Conservation (phyloP, 2,113 vertebrate species). For the Odocoileus hemionus region DNA sequence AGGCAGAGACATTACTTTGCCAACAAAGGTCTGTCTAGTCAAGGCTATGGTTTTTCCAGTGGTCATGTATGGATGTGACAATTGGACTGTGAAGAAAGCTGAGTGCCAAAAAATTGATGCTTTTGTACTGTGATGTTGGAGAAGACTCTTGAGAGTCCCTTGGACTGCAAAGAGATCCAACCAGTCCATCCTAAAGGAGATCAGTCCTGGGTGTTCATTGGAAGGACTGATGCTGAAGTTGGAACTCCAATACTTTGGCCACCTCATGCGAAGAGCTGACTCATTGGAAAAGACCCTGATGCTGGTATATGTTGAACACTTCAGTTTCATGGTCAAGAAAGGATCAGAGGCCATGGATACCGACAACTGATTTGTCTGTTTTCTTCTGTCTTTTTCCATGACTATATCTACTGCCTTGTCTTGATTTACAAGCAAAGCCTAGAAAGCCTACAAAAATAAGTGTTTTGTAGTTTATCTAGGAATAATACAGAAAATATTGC, state of each 20-base stretch:
- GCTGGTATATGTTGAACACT: background rate
- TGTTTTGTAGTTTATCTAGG: too few relatives aligned
- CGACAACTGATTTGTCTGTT: too few relatives aligned
- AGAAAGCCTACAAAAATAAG: too few relatives aligned
- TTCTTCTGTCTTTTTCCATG: too few relatives aligned
- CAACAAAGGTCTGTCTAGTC: background rate
- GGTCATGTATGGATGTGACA: background rate
- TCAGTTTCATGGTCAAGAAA: too few relatives aligned
- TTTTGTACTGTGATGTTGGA: background rate
- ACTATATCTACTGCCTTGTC: too few relatives aligned
- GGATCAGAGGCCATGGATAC: too few relatives aligned
- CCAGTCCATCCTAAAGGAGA: too few relatives aligned
- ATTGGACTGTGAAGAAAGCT: background rate
- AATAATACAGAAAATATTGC: too few relatives aligned
- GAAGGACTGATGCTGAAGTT: background rate
- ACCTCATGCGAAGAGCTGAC: background rate
- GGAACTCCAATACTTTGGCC: background rate
- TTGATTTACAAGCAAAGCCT: too few relatives aligned
- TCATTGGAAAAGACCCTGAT: background rate
- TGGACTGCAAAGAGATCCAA: background rate
- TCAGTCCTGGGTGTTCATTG: background rate
- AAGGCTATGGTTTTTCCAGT: background rate
- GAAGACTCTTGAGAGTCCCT: background rate
- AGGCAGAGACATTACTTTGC: background rate
- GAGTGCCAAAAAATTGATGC: background rate